Conservation (phyloP, 2,113 vertebrate species). For the Mellivora capensis region DNA sequence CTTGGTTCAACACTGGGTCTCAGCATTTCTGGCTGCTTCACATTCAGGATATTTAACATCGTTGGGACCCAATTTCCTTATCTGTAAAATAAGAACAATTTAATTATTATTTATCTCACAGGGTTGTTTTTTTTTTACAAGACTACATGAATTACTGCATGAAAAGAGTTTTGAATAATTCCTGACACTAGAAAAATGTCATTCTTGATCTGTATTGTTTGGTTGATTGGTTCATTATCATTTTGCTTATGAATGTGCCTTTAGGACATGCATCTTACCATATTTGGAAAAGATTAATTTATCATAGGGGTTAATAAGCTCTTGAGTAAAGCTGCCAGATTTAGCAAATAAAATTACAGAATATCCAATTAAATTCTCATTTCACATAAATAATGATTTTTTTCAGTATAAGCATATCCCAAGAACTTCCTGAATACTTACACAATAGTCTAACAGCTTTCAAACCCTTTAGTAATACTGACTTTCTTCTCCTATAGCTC, state of each 20-base stretch:
- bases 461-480: background rate
- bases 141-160: background rate
- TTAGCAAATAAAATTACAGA: background rate
- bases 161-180: background rate
- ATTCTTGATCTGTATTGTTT: background rate
- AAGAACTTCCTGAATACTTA: background rate
- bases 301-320: background rate
- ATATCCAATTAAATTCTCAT: background rate
- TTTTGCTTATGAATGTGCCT: background rate
- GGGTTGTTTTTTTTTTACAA: background rate
- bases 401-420: background rate
- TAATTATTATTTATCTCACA: background rate
- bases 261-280: background rate
- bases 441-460: background rate
- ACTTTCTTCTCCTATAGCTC: background rate
- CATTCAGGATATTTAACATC: background rate
- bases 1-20: background rate
- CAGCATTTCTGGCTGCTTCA: background rate
- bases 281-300: background rate
- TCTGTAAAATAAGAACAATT: background rate
- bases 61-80: background rate
- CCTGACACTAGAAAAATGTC: background rate
- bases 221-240: background rate
- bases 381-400: background rate
- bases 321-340: background rate